Evolutionary conservation across 2,113 vertebrate species (phyloP).

Genomic region (human (Homo sapiens)): DNA sequence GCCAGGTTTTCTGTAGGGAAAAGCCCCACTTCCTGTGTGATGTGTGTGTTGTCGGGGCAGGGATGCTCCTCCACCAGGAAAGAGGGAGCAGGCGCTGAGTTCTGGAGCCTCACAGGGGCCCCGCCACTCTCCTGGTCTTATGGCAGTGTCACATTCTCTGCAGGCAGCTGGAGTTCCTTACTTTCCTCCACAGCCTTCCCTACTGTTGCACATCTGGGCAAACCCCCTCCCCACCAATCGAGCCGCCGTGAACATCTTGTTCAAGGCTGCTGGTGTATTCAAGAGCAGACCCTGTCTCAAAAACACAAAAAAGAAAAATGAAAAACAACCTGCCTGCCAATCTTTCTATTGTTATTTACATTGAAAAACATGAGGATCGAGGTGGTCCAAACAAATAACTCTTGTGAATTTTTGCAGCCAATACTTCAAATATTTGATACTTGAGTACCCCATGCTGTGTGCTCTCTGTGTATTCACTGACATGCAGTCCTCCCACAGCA

Average conservation of each 20-base stretch:
- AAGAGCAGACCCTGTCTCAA: too few relatives aligned
- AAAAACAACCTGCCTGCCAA: neutral
- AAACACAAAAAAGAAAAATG: neutral
- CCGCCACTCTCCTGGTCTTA: neutral
- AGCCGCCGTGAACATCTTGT: neutral
- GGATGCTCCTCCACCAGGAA: neutral
- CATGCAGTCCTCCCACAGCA: neutral
- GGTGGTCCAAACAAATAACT: neutral
- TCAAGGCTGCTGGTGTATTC: too few relatives aligned
- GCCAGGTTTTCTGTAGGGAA: neutral
- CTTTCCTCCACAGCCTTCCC: neutral
- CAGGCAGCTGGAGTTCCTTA: neutral
- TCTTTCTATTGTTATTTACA: neutral
- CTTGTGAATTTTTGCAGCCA: neutral
- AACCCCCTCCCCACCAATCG: fast-evolving
- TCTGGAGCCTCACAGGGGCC: neutral
- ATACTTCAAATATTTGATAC: neutral
- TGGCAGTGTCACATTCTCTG: neutral
- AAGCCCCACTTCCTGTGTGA: neutral
- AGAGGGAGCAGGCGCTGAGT: neutral
- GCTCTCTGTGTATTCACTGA: fast-evolving
- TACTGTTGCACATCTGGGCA: neutral
- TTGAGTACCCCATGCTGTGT: fast-evolving
- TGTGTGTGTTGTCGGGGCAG: neutral
- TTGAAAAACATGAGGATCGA: neutral